Evolutionary conservation across 2,113 vertebrate genomes (phyloP).

Genomic region (Falco punctatus): DNA sequence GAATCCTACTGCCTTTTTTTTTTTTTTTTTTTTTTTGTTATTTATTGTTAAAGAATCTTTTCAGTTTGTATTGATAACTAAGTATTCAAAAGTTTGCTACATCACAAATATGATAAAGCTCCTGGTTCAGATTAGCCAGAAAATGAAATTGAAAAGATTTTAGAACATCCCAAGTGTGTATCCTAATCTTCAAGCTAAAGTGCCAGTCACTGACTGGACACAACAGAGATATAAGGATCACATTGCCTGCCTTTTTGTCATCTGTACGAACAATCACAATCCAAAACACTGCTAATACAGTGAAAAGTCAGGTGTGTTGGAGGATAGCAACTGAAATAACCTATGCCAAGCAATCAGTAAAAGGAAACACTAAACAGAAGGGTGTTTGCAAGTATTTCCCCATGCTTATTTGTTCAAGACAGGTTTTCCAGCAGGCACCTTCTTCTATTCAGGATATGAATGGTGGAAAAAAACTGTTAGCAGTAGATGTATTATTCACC

Average conservation of each 20-base stretch:
- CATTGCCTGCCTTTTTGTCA: not conserved
- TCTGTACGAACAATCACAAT: not conserved
- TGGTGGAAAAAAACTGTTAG: not conserved
- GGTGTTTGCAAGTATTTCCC: not conserved
- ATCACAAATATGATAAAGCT: not conserved
- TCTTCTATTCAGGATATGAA: not conserved
- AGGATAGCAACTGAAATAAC: not conserved
- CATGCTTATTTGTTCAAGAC: not conserved
- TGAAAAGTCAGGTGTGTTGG: not conserved
- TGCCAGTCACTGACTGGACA: not conserved
- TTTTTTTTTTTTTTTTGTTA: not conserved
- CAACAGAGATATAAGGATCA: not conserved
- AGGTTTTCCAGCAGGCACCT: not conserved
- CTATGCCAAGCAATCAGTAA: not conserved
- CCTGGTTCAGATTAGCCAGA: not conserved
- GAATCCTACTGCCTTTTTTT: not conserved
- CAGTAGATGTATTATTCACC: not conserved
- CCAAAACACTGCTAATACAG: not conserved
- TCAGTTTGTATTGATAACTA: not conserved
- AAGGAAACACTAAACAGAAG: not conserved
- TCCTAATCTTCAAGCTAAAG: not conserved
- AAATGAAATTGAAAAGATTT: not conserved
- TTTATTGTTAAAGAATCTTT: not conserved
- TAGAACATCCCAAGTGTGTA: not conserved
- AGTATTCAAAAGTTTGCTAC: not conserved